Base-by-base conservation (phyloP, 2,888 invertebrate species). In the Celastrina argiolus region DNA sequence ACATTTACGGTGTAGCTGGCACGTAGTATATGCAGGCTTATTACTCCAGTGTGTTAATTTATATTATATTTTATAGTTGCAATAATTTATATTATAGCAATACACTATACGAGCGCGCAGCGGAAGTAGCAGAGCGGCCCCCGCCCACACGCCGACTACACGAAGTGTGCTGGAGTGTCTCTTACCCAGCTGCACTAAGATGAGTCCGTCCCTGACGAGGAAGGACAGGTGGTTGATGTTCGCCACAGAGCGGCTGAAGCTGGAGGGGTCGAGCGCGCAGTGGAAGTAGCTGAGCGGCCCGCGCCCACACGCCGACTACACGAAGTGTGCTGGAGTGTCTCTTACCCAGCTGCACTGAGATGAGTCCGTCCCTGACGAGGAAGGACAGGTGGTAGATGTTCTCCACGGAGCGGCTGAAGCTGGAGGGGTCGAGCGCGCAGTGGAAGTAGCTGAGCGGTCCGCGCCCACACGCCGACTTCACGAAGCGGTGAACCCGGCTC, bases 341-440 rank as follows among this genome's bases (percentile, higher is more conserved):
- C n/a, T 28, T 18, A 26, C 14, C n/a, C 45, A 92, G 75, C 16
- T 83, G 75, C 6, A 94, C 78, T 59, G 84, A 78, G 0, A 93
- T 79, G 67, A 83, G 79, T 0, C 93, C 93, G 74, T 94, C 94
- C 63, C 92, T 80, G 0, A 92, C 86, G 3, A 94, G 84, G 81
- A 94, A 94, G 0, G 94, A 92, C n/a, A 93, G 84, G 73, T 94
- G 91, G 81, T 94, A 92, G 56, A 94, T 88, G 75, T 94, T 94
- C 84, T 94, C 94, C 0, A 94, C 85, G 34, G 94, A 93, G 65
- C 85, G 83, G 1, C 91, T 83, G 85, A 94, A 94, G 81, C 92
- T 91, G 36, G 76, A 75, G 0, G 94, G 94, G 78, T 94, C 92
- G 68, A 94, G 77, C 18, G 94, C 92, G 10, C 92, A 78, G 74